Evolutionary conservation across 2,797 vertebrate species (phyloP).

Genomic region (Paguma larvata): DNA sequence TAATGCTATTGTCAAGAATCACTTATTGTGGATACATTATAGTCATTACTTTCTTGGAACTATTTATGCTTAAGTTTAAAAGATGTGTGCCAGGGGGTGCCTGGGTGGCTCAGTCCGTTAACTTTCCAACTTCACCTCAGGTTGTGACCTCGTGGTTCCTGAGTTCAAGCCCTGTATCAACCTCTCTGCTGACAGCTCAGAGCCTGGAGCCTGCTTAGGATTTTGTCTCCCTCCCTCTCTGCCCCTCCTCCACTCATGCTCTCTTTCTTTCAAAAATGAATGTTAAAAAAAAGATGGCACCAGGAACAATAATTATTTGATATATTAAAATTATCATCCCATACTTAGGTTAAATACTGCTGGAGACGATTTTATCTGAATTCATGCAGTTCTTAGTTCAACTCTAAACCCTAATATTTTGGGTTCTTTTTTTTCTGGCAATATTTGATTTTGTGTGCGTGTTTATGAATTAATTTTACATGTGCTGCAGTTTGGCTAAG

Average conservation of each 20-base stretch:
- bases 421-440: background rate
- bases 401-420: background rate
- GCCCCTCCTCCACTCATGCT: too few species aligned
- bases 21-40: background rate
- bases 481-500: background rate
- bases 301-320: background rate
- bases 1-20: constrained; percentile 24
- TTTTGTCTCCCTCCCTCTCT: too few species aligned
- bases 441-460: background rate
- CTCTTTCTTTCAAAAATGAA: too few species aligned
- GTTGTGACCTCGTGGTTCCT: too few species aligned
- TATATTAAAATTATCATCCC: background rate
- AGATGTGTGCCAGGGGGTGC: background rate
- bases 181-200: too few species aligned
- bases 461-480: background rate
- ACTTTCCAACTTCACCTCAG: too few species aligned
- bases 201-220: too few species aligned
- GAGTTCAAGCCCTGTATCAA: too few species aligned
- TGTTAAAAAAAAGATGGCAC: background rate
- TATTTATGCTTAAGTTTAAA: background rate
- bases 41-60: background rate
- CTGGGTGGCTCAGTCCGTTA: too few species aligned
- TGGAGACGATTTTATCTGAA: background rate
- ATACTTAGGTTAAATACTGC: background rate
- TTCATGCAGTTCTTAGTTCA: background rate